Percentiles rank a stretch among this genome's conserved stretches.
phyloP scores from a whole-genome alignment of 2,113 vertebrate species.

The Pachycephala philippinensis region DNA sequence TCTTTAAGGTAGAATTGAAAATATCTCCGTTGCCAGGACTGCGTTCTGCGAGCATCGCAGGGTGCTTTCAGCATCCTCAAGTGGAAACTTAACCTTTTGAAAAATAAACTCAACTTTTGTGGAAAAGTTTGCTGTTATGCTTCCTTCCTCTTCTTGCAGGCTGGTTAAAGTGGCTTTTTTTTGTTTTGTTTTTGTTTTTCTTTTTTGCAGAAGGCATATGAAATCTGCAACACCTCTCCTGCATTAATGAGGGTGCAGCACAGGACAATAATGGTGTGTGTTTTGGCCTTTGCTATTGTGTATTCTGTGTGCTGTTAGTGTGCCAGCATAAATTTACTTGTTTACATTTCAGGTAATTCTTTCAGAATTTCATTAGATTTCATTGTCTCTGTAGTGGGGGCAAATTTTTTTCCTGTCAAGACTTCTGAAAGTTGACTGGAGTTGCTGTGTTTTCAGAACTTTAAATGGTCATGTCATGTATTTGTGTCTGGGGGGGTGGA shows the following conservation, averaged over 20 bases:
- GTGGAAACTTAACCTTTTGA: background rate
- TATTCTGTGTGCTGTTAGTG: conserved; percentile 17
- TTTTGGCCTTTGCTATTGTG: conserved; percentile 10
- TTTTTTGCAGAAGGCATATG: conserved; percentile 40
- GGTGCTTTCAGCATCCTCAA: background rate
- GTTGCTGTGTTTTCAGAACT: background rate
- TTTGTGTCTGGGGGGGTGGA: background rate
- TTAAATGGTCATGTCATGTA: background rate
- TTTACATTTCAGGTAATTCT: conserved; percentile 18
- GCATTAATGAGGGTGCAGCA: conserved; percentile 47
- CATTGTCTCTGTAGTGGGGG: background rate
- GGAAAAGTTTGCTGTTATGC: background rate
- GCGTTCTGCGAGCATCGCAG: background rate
- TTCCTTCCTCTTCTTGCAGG: conserved; percentile 12
- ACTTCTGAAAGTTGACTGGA: background rate
- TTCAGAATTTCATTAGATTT: background rate
- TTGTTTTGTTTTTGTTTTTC: conserved; percentile 14
- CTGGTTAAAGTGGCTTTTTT: conserved; percentile 22
- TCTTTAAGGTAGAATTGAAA: background rate
- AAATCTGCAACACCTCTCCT: conserved; percentile 45
- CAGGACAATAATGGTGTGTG: conserved; percentile 33
- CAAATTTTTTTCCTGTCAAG: background rate
- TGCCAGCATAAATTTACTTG: background rate
- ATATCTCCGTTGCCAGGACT: background rate
- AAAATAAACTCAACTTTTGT: background rate